Evolutionary conservation across 2,113 vertebrate species (phyloP).

Genomic region (Ptychochromis oligacanthus): DNA sequence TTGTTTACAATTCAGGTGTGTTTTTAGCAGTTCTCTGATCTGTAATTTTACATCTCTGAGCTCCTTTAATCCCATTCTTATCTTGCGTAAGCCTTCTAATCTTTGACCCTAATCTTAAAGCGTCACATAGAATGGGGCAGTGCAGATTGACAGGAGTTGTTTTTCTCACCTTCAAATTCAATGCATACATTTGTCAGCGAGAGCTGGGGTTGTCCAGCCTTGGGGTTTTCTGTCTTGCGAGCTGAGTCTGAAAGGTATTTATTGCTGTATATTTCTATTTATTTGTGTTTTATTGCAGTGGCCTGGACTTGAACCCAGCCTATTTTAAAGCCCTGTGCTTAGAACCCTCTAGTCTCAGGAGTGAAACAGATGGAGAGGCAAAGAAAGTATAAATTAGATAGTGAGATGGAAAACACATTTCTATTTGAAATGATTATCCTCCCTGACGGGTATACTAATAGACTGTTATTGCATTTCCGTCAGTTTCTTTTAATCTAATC

Average conservation of each 20-base stretch:
- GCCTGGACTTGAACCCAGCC: constrained; percentile 62
- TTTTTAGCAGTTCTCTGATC: constrained; percentile 71
- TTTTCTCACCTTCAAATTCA: constrained; percentile 57
- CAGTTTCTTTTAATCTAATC: constrained; percentile 82
- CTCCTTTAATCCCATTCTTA: constrained; percentile 82
- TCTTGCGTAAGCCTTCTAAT: constrained; percentile 80
- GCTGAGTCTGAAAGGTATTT: constrained; percentile 38
- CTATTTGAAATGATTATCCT: constrained; percentile 79
- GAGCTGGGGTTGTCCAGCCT: constrained; percentile 22
- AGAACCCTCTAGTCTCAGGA: constrained; percentile 57
- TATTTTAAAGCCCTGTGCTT: constrained; percentile 51
- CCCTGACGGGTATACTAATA: constrained; percentile 76
- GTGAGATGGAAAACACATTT: constrained; percentile 76
- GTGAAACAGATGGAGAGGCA: constrained; percentile 61
- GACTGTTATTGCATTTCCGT: constrained; percentile 82
- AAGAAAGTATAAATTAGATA: constrained; percentile 78
- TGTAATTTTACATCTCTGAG: constrained; percentile 82
- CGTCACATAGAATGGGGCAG: constrained; percentile 58
- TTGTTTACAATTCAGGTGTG: constrained; percentile 77
- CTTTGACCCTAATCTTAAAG: constrained; percentile 84
- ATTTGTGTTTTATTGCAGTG: constrained; percentile 61
- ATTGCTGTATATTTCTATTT: constrained; percentile 58
- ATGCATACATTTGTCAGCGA: constrained; percentile 52
- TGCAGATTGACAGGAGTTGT: constrained; percentile 52
- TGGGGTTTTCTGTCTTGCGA: constrained; percentile 37